phyloP scores from a whole-genome alignment of 2,888 invertebrate species.

The Ormia ochracea region DNA sequence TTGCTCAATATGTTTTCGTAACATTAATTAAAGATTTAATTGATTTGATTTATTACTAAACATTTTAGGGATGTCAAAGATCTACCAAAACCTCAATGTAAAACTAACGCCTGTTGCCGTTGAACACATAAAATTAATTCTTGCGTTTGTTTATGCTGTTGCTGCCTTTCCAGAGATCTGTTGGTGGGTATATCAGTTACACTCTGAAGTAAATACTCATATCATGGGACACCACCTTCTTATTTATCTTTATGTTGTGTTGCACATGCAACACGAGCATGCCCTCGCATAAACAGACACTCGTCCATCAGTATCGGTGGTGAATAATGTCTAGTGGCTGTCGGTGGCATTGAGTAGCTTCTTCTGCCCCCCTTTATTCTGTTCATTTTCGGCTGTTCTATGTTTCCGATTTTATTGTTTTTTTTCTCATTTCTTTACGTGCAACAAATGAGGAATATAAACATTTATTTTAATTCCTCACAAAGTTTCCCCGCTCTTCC shows the following conservation, averaged over 20 bases:
- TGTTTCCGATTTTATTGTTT: conserved; percentile 7
- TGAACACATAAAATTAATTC: conserved; percentile 23
- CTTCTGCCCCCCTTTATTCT: conserved; percentile 7
- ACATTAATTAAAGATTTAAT: too few species aligned
- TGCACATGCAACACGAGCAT: conserved; percentile 11
- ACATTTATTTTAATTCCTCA: conserved; percentile 53
- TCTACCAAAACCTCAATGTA: background rate
- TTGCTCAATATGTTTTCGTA: too few species aligned
- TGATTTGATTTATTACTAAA: background rate
- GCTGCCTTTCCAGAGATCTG: background rate
- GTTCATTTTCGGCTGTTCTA: conserved; percentile 16
- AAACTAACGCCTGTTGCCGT: background rate
- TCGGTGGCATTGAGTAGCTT: conserved; percentile 52
- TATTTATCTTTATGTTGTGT: background rate
- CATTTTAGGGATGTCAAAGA: background rate
- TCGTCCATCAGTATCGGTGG: conserved; percentile 10
- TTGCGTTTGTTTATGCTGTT: background rate
- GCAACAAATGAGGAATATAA: conserved; percentile 42
- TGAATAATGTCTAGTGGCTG: conserved; percentile 19
- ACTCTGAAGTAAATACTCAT: conserved; percentile 43
- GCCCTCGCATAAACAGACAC: conserved; percentile 11
- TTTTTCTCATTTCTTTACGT: background rate
- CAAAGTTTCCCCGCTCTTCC: conserved; percentile 13
- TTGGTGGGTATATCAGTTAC: conserved; percentile 52
- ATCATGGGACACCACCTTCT: conserved; percentile 52